Conservation (phyloP, 2,888 invertebrate species). For the Meliscaeva auricollis region DNA sequence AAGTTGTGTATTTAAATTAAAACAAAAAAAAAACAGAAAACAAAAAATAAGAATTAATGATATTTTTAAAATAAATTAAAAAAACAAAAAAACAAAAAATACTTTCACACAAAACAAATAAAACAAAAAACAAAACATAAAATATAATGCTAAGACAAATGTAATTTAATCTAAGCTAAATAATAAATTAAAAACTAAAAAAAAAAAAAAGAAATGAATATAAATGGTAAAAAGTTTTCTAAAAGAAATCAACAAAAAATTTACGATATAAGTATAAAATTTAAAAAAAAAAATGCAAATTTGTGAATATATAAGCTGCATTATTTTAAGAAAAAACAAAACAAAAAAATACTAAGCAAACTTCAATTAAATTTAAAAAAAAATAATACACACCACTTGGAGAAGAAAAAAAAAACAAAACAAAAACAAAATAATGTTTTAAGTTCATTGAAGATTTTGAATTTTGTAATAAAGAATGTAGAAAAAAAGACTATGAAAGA, state of each 20-base stretch:
- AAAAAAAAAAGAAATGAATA: conserved; percentile 34
- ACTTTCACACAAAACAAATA: conserved; percentile 66
- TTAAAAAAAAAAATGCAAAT: conserved; percentile 69
- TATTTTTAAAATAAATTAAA: conserved; percentile 61
- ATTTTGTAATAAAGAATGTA: conserved; percentile 38
- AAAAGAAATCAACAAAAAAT: conserved; percentile 69
- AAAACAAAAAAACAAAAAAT: conserved; percentile 38
- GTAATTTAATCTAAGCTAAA: conserved; percentile 74
- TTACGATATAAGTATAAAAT: conserved; percentile 54
- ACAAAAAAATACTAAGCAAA: conserved; percentile 58
- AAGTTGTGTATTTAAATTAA: conserved; percentile 72
- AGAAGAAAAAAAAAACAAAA: conserved; percentile 1
- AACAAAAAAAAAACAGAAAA: conserved; percentile 49
- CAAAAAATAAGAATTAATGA: conserved; percentile 47
- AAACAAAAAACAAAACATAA: conserved; percentile 41
- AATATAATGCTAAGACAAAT: conserved; percentile 70
- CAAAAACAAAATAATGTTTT: conserved; percentile 47
- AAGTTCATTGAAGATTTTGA: conserved; percentile 62
- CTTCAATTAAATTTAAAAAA: conserved; percentile 60
- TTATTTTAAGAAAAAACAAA: conserved; percentile 60
- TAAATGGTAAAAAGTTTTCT: conserved; percentile 75
- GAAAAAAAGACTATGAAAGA: conserved; percentile 47
- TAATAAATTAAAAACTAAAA: conserved; percentile 14
- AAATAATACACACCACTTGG: conserved; percentile 44
- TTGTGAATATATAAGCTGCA: conserved; percentile 75